Percentiles rank a stretch among this genome's conserved stretches.
phyloP scores from a whole-genome alignment of 2,888 invertebrate species.

The Ophioninae sp. region DNA sequence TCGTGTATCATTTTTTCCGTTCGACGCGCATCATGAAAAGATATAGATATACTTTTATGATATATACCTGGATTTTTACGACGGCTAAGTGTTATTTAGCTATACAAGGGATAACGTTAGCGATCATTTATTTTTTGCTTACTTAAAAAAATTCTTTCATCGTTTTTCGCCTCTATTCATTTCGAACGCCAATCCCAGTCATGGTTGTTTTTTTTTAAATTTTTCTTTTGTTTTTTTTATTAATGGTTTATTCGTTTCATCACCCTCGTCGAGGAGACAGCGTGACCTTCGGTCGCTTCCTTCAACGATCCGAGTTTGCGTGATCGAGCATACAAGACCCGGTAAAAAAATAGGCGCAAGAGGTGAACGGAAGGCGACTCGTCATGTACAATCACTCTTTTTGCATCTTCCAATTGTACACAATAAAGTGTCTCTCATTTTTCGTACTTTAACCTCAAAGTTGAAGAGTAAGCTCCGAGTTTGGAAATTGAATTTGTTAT shows the following conservation, averaged over 20 bases:
- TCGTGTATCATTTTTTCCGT: slow-evolving; percentile 20
- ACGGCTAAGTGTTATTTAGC: slow-evolving; percentile 60
- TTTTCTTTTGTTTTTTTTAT: background rate
- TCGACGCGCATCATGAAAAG: slow-evolving; percentile 43
- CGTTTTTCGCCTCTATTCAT: slow-evolving; percentile 7
- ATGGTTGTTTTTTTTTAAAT: slow-evolving; percentile 34
- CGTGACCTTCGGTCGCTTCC: slow-evolving; percentile 13
- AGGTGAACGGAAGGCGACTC: background rate
- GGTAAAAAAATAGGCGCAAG: background rate
- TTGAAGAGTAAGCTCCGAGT: background rate
- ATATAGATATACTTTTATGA: slow-evolving; percentile 45
- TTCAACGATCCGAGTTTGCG: background rate
- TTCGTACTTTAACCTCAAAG: background rate
- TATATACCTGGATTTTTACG: slow-evolving; percentile 49
- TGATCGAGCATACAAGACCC: slow-evolving; percentile 3
- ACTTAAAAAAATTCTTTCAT: slow-evolving; percentile 57
- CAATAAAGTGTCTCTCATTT: background rate
- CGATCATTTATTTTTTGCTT: slow-evolving; percentile 67
- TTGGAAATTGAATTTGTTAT: background rate
- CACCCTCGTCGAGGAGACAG: slow-evolving; percentile 24
- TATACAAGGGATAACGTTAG: slow-evolving; percentile 73
- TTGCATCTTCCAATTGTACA: slow-evolving; percentile 13
- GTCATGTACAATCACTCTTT: background rate
- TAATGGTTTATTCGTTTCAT: slow-evolving; percentile 1
- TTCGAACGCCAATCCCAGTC: slow-evolving; percentile 34